Percentiles rank a stretch among this genome's conserved stretches.
phyloP scores from a whole-genome alignment of 2,888 invertebrate species.

The Drosophila engyochracea region DNA sequence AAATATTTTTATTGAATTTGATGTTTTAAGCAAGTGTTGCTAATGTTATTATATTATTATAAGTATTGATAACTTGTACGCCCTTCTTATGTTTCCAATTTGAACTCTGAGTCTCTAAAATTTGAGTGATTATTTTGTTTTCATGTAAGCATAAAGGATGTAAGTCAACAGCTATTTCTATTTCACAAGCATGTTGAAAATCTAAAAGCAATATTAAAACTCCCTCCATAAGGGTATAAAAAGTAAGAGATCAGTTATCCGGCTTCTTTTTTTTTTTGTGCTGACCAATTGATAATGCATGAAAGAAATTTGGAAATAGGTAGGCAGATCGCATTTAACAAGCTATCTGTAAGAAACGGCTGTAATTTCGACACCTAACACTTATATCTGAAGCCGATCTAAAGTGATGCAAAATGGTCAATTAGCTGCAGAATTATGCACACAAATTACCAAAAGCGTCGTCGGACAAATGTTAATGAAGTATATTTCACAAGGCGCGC shows the following conservation, averaged over 20 bases:
- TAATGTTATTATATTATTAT: neutral
- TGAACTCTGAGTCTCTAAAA: neutral
- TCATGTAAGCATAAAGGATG: neutral
- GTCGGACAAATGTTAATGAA: slow-evolving; percentile 62
- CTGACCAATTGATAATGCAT: neutral
- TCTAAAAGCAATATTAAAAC: neutral
- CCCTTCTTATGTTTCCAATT: neutral
- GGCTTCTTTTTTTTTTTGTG: neutral
- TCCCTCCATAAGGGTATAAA: neutral
- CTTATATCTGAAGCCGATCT: slow-evolving; percentile 18
- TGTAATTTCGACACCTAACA: slow-evolving; percentile 43
- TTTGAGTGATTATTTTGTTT: neutral
- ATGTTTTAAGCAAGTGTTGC: fast-evolving
- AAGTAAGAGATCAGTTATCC: neutral
- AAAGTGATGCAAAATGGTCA: slow-evolving; percentile 57
- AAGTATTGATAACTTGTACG: neutral
- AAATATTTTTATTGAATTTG: neutral
- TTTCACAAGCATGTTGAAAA: neutral
- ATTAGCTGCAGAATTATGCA: slow-evolving; percentile 68
- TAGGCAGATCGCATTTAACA: neutral
- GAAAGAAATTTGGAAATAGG: neutral
- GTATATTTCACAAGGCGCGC: slow-evolving; percentile 69
- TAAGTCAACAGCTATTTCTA: neutral
- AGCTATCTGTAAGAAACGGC: neutral
- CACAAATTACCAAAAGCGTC: slow-evolving; percentile 67